phyloP scores from a whole-genome alignment of 2,888 invertebrate genomes.

The Folsomia candida region DNA sequence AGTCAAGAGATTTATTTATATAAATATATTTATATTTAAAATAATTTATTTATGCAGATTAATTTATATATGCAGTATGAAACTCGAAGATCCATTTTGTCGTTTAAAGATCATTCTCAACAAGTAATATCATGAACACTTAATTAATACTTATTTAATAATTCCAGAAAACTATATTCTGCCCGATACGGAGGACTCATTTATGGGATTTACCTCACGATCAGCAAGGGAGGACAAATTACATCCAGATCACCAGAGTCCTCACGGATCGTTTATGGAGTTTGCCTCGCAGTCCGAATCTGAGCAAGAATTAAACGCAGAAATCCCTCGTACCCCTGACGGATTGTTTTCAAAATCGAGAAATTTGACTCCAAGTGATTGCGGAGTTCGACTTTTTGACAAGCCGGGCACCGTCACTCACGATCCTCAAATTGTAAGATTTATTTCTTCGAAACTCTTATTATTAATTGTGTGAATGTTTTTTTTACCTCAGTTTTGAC shows the following conservation, averaged over 20 bases:
- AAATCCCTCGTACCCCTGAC: background rate
- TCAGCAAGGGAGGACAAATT: background rate
- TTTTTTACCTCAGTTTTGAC: background rate
- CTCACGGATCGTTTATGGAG: background rate
- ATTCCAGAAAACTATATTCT: conserved; percentile 4
- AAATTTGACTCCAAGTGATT: background rate
- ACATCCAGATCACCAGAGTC: background rate
- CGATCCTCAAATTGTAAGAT: background rate
- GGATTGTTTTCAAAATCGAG: background rate
- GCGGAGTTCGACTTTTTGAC: background rate
- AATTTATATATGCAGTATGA: too few relatives aligned
- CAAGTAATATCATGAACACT: too few relatives aligned
- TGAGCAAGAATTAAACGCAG: background rate
- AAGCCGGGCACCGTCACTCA: background rate
- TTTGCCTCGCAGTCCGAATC: background rate
- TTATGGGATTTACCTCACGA: background rate
- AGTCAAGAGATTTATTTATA: too few relatives aligned
- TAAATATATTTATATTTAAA: too few relatives aligned
- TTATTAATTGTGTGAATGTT: too few relatives aligned
- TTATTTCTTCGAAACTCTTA: too few relatives aligned
- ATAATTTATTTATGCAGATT: too few relatives aligned
- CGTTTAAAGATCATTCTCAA: too few relatives aligned
- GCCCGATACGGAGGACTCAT: background rate
- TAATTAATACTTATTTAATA: too few relatives aligned
- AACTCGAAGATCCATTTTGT: too few relatives aligned